Evolutionary conservation across 37 sponge, comb jelly and placozoan species (phyloP).

Genomic region (Aphrocallistes beatrix): DNA sequence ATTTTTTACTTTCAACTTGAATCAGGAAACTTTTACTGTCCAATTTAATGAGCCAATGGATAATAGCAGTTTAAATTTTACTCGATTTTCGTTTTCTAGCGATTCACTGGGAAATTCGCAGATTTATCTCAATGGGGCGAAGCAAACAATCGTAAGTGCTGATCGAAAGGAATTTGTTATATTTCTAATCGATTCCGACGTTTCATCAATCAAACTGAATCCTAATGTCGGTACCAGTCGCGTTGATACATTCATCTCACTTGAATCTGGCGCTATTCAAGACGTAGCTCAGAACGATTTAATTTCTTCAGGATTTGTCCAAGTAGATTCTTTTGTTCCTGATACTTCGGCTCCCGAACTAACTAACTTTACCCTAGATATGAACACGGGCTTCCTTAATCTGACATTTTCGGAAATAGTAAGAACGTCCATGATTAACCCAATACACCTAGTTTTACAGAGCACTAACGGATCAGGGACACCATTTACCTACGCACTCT

Average conservation of each 20-base stretch:
- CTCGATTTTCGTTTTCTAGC: slow-evolving; percentile 40
- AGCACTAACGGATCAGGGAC: slow-evolving; percentile 3
- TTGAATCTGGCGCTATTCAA: slow-evolving; percentile 29
- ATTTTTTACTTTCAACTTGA: slow-evolving; percentile 40
- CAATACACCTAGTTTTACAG: slow-evolving; percentile 46
- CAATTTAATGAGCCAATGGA: slow-evolving; percentile 69
- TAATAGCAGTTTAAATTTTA: slow-evolving; percentile 34
- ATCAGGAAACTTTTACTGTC: slow-evolving; percentile 31
- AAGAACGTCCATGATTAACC: slow-evolving; percentile 42
- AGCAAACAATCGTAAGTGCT: background rate
- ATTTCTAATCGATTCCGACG: slow-evolving; percentile 36
- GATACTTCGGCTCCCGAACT: slow-evolving; percentile 47
- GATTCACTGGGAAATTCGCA: slow-evolving; percentile 25
- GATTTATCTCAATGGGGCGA: slow-evolving; percentile 35
- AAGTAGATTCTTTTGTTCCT: slow-evolving; percentile 31
- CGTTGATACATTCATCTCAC: slow-evolving; percentile 47
- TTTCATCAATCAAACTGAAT: slow-evolving; percentile 57
- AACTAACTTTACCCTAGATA: slow-evolving; percentile 40
- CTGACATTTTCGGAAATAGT: slow-evolving; percentile 70
- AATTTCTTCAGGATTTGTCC: slow-evolving; percentile 8
- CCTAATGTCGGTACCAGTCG: slow-evolving; percentile 38
- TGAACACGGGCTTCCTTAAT: slow-evolving; percentile 39
- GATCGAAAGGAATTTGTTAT: slow-evolving; percentile 28
- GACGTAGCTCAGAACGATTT: slow-evolving; percentile 42
- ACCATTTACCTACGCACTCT: slow-evolving; percentile 23